Base-by-base conservation (phyloP, 2,888 invertebrate genomes). In the Thymelicus sylvestris region DNA sequence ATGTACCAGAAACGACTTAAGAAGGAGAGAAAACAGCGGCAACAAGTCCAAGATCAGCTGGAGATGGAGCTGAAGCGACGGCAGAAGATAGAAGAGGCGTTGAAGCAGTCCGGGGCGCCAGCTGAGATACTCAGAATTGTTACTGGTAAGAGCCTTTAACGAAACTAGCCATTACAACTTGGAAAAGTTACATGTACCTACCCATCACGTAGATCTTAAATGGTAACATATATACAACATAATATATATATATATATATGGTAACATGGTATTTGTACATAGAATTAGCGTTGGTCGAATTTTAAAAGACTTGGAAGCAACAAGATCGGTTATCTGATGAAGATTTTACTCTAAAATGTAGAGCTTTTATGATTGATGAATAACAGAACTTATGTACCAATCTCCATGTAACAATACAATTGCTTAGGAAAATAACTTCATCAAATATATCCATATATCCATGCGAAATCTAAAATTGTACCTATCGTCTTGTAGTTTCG, bases 1-100 rank as follows among this genome's bases (percentile, higher is more conserved):
- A 94, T 97, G 86, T 97, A 97, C 89, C 98, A 98, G 90, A 98
- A 98, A 88, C 96, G 98, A 74, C 95, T 98, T 92, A 97, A 98
- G 94, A 97, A 97, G 83, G 98, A 98, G 87, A 95, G 97, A 78
- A 96, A 97, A 87, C 96, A 96, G 75, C 95, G 98, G 81, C 96
- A 97, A 84, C 95, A 97, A 80, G 95, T 98, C 71, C 98, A 98
- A 84, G 97, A 98, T 78, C 97, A 98, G 84, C 91, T 98, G 75
- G 97, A 97, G 78, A 86, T 95, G 80, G 98, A 98, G 88, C 94
- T 96, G 80, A 97, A 97, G 88, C 95, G 97, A 89, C 95, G 97
- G 85, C 94, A 95, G 79, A 97, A 97, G 85, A 95, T 97, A 73
- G 97, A 97, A 85, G 97, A 97, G 75, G 97, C 97, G 61, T 93